Percentiles rank a stretch among this genome's conserved stretches.
Evolutionary conservation across 2,888 invertebrate species (phyloP).

Genomic region (Pseudeuparius sepicola): DNA sequence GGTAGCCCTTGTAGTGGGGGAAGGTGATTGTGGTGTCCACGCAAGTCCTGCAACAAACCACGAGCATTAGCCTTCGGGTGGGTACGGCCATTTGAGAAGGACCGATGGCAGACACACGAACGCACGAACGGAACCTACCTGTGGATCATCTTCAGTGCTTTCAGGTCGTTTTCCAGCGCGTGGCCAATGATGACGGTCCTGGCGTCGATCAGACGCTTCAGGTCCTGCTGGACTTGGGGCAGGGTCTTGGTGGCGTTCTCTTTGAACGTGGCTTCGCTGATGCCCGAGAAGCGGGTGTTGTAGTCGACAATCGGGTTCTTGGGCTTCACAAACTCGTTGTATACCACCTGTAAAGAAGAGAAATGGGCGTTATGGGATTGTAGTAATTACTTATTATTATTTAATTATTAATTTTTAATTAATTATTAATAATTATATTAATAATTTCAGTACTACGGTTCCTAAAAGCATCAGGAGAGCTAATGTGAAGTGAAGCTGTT

Average conservation of each 20-base stretch:
- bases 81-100: too few species aligned
- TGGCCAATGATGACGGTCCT: constrained; percentile 92
- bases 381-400: too few species aligned
- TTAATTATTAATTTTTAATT: too few species aligned
- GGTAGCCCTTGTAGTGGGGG: constrained; percentile 70
- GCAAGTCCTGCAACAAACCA: too few species aligned
- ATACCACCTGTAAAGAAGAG: constrained; percentile 65
- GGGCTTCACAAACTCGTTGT: constrained; percentile 78
- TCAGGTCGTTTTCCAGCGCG: constrained; percentile 87
- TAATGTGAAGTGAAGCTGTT: too few species aligned
- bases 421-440: too few species aligned
- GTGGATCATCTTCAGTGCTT: constrained; percentile 77
- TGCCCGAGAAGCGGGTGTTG: constrained; percentile 93
- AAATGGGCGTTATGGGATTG: too few species aligned
- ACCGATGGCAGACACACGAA: too few species aligned
- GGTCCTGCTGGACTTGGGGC: constrained; percentile 72
- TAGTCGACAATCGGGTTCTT: constrained; percentile 77
- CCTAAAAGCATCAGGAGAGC: too few species aligned
- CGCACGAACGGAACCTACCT: too few species aligned
- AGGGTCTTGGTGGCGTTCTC: constrained; percentile 50
- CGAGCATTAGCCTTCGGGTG: too few species aligned
- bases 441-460: too few species aligned
- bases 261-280: constrained; percentile 56
- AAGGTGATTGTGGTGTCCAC: constrained; percentile 86
- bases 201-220: constrained; percentile 67